phyloP scores from a whole-genome alignment of 1,140 invertebrate genomes.

The Globodera rostochiensis region DNA sequence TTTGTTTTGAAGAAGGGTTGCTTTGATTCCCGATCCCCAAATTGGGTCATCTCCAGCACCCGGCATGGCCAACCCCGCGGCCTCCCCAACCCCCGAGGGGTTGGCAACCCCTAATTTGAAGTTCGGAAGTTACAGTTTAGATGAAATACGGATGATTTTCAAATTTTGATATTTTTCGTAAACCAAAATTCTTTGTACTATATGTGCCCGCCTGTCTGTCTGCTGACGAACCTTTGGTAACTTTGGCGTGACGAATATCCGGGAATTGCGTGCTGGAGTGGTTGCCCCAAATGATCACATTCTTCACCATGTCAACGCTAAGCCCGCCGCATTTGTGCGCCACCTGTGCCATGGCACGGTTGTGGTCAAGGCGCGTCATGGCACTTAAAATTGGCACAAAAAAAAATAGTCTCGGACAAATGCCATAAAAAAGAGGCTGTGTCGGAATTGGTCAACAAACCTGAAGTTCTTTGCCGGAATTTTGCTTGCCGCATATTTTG shows the following conservation, averaged over 20 bases:
- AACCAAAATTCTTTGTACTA: no score
- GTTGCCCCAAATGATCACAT: slow-evolving; percentile 98
- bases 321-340: slow-evolving; percentile 69
- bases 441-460: neutral
- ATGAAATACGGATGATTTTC: no score
- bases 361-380: slow-evolving; percentile 97
- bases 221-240: slow-evolving; percentile 52
- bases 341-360: slow-evolving; percentile 84
- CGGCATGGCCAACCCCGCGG: no score
- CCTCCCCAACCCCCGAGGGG: no score
- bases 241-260: slow-evolving; percentile 81
- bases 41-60: no score
- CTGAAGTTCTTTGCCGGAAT: slow-evolving; percentile 94
- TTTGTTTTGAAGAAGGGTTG: no score
- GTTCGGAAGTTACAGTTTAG: no score
- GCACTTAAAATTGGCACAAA: slow-evolving; percentile 70
- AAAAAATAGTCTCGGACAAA: neutral
- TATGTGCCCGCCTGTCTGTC: no score
- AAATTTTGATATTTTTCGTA: no score
- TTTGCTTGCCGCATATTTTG: slow-evolving; percentile 92
- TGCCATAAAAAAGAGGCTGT: slow-evolving; percentile 4
- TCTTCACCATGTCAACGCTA: slow-evolving; percentile 76
- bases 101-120: no score
- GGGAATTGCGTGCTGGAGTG: slow-evolving; percentile 98
- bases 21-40: no score